These are phyloP conservation scores for Phymastichus coffea DNA, from an alignment of 1,140 invertebrate genomes.

Conservation along the genomic window DNA sequence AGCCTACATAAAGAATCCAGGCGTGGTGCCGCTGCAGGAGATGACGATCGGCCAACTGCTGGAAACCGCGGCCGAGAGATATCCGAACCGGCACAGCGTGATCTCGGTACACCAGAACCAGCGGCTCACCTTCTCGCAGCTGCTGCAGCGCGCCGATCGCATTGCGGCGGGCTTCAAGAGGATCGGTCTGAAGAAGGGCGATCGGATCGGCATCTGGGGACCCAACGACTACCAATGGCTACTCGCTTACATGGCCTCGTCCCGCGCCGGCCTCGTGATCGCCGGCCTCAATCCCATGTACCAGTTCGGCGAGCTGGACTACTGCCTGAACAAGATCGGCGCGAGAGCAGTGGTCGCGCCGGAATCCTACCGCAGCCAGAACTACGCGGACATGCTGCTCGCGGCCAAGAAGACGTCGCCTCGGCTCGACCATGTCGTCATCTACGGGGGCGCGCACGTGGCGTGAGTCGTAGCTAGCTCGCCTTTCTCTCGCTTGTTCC, in stretches of 20 bases:
- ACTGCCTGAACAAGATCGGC: constrained; percentile 76
- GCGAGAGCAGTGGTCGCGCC: constrained; percentile 72
- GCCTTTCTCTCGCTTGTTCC: not conserved
- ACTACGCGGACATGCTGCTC: constrained; percentile 73
- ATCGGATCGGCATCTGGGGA: constrained; percentile 85
- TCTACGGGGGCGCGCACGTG: constrained; percentile 55
- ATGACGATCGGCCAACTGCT: constrained; percentile 67
- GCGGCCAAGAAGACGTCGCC: constrained; percentile 39
- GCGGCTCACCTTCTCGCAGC: constrained; percentile 63
- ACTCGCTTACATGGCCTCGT: constrained; percentile 73
- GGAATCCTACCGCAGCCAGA: constrained; percentile 65
- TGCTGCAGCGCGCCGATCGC: constrained; percentile 69
- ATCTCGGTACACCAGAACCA: constrained; percentile 61
- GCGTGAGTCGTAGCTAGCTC: constrained; percentile 55
- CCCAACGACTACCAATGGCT: constrained; percentile 79
- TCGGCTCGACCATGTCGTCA: constrained; percentile 59
- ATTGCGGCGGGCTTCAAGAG: constrained; percentile 78
- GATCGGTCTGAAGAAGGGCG: constrained; percentile 77
- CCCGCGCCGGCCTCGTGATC: constrained; percentile 78
- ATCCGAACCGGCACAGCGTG: constrained; percentile 62
- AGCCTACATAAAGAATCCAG: constrained; percentile 53
- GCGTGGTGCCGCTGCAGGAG: constrained; percentile 59
- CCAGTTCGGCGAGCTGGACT: constrained; percentile 73
- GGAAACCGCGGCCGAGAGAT: constrained; percentile 57
- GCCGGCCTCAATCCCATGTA: constrained; percentile 87